Base-by-base conservation (phyloP, 92 coral and sea anemone species). In the Parazoanthus darwini region DNA sequence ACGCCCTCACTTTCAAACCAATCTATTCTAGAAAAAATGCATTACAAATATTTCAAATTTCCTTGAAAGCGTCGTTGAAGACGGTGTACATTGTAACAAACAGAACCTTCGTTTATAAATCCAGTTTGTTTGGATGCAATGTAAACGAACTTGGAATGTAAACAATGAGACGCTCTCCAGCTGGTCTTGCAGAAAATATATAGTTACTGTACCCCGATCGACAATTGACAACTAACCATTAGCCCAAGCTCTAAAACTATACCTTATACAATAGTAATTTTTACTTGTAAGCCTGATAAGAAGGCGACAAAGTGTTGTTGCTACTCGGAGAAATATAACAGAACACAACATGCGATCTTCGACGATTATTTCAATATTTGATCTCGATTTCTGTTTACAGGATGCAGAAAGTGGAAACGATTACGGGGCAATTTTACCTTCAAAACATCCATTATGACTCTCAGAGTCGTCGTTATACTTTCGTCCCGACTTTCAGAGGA, bases 381-480 rank as follows among this genome's bases (percentile, higher is more conserved):
- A 6, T 1, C 50, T 22, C 14, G 39, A 68, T 22, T 36, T 83
- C 11, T 18, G 70, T 23, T 35, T 85, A 25, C 50, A 72, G 18
- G n/a, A 63, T 63, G 70, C 70, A 63, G 70, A 3, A 63, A 63
- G 8, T 63, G 6, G 1, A 26, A 63, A 14, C 70, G 70, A 63
- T 63, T 4, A 63, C 22, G 22, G 25, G 22, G 80, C 50, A 36
- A 20, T 2, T 79, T 63, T 86, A 95, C 98, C 95, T 95, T 95
- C 86, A 95, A 74, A 20, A 95, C 98, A 67, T 95, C 98, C 98
- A 95, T 95, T 13, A 95, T 95, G 33, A 95, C 98, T 77, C 91
- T 89, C 54, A 95, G 65, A 56, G 98, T 95, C 16, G 98, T 93
- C 78, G 95, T 92, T 5, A 95, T 83, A 76, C 98, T 95, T 56